Evolutionary conservation across 1,140 invertebrate species (phyloP).

Genomic region (Drosophila pseudoobscura): DNA sequence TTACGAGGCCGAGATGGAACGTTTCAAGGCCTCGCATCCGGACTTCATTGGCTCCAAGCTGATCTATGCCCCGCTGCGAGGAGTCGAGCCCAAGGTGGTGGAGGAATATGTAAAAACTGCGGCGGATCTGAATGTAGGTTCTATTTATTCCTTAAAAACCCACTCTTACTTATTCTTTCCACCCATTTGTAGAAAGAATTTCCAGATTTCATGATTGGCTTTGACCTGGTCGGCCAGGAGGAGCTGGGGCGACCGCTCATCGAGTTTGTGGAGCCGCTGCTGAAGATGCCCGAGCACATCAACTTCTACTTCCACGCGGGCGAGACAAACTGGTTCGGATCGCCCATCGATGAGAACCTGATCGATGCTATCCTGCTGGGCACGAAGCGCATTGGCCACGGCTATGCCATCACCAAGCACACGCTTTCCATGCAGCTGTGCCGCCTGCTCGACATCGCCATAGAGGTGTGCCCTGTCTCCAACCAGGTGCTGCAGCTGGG

Average conservation of each 20-base stretch:
- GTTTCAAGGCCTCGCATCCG: conserved; percentile 85
- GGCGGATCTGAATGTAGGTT: conserved; percentile 44
- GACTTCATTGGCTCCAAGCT: conserved; percentile 88
- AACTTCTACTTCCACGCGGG: conserved; percentile 91
- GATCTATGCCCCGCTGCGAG: conserved; percentile 87
- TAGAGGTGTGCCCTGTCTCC: conserved; percentile 92
- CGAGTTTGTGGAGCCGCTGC: conserved; percentile 85
- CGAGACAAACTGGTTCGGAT: conserved; percentile 90
- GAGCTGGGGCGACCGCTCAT: conserved; percentile 86
- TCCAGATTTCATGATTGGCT: conserved; percentile 86
- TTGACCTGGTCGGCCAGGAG: conserved; percentile 91
- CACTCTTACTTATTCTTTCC: not conserved
- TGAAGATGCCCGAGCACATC: conserved; percentile 84
- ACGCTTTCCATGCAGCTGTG: conserved; percentile 86
- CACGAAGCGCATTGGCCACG: conserved; percentile 87
- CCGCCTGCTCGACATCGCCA: conserved; percentile 86
- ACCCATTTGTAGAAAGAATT: conserved; percentile 55
- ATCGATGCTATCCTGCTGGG: conserved; percentile 91
- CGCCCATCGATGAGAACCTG: conserved; percentile 87
- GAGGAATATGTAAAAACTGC: conserved; percentile 83
- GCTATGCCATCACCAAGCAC: conserved; percentile 90
- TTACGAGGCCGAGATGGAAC: conserved; percentile 85
- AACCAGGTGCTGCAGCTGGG: conserved; percentile 90
- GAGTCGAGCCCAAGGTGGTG: conserved; percentile 75
- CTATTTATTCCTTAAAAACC: no score